phyloP scores from a whole-genome alignment of 2,113 vertebrate genomes.

The Fulica atra region DNA sequence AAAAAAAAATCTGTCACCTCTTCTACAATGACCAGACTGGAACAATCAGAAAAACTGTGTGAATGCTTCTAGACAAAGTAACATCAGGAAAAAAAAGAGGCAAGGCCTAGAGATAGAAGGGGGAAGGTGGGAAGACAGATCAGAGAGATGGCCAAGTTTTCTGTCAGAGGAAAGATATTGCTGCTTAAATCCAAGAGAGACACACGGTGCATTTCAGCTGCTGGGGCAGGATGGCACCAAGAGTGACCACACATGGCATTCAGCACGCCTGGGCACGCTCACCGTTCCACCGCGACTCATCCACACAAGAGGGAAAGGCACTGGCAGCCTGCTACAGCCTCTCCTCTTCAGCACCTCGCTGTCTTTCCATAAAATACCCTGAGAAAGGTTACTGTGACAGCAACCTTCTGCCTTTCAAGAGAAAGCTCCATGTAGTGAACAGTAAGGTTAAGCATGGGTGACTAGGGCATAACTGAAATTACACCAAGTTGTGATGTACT shows the following conservation, averaged over 20 bases:
- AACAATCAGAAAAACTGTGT: not conserved
- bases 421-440: not conserved
- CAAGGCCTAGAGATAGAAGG: not conserved
- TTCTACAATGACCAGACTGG: not conserved
- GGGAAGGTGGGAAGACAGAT: not conserved
- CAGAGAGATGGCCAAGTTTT: not conserved
- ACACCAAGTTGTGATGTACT: fast-evolving
- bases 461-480: not conserved
- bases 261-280: not conserved
- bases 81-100: not conserved
- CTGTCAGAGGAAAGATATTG: not conserved
- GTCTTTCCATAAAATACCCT: not conserved
- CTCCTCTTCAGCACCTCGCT: not conserved
- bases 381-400: not conserved
- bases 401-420: not conserved
- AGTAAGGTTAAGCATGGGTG: not conserved
- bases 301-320: not conserved
- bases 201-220: not conserved
- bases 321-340: not conserved
- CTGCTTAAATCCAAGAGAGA: not conserved
- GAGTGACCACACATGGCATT: not conserved
- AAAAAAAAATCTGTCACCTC: not conserved
- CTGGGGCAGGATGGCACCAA: not conserved
- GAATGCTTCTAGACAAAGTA: not conserved
- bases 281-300: not conserved